Percentiles rank a stretch among this genome's conserved stretches.
Conservation (phyloP, 1,140 invertebrate species). For the Euura lappo region DNA sequence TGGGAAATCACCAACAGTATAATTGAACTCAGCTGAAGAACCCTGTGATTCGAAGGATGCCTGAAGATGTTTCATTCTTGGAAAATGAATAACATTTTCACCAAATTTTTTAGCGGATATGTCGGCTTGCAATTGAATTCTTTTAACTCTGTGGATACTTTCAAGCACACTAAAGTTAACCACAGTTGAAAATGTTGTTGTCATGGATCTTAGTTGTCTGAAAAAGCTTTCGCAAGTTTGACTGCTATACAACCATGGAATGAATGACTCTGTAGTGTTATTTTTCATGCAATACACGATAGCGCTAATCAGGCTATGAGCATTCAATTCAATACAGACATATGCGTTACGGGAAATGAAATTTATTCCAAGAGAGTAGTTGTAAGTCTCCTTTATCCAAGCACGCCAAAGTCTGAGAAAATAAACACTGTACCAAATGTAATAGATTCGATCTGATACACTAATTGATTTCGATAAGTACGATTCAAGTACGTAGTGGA, state of each 20-base stretch:
- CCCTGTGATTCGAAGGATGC: no score
- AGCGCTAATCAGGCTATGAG: not conserved
- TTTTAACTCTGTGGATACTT: not conserved
- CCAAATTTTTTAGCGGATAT: not conserved
- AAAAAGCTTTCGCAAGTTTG: not conserved
- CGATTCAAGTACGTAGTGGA: no score
- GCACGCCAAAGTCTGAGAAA: constrained; percentile 8
- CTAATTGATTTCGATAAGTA: not conserved
- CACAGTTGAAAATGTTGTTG: not conserved
- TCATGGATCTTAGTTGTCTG: not conserved
- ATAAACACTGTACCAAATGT: constrained; percentile 7
- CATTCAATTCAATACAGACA: constrained; percentile 10
- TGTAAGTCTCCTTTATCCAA: not conserved
- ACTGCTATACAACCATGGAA: not conserved
- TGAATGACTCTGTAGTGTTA: not conserved
- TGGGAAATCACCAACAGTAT: not conserved
- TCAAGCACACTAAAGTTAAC: constrained; percentile 8
- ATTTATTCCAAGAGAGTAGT: constrained; percentile 4
- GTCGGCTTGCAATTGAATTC: not conserved
- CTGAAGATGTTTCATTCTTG: no score
- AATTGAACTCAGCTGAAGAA: not conserved
- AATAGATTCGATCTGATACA: not conserved
- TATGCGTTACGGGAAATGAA: constrained; percentile 4
- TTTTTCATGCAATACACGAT: not conserved
- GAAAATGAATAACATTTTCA: no score